Percentiles rank a stretch among this genome's conserved stretches.
phyloP scores from a whole-genome alignment of 2,797 vertebrate genomes.

The Mus caroli region DNA sequence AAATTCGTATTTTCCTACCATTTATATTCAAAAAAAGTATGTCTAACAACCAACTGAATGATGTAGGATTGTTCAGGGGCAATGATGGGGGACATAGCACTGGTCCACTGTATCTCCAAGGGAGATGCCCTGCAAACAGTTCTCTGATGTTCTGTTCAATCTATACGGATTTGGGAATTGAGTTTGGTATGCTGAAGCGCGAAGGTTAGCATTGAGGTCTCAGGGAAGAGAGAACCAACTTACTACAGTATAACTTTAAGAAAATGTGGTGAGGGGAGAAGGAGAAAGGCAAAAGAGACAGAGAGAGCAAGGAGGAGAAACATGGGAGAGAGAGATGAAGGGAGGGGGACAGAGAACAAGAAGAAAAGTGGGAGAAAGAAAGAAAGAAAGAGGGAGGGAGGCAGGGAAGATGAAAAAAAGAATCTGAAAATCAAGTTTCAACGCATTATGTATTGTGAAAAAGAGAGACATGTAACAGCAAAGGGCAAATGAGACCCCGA shows the following conservation, averaged over 20 bases:
- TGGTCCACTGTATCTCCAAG: slow-evolving; percentile 85
- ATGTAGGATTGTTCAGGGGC: slow-evolving; percentile 88
- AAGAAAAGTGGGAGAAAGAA: slow-evolving; percentile 50
- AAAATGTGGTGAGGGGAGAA: neutral
- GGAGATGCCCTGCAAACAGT: slow-evolving; percentile 82
- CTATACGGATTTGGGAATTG: slow-evolving; percentile 85
- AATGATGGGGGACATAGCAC: slow-evolving; percentile 84
- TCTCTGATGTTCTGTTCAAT: slow-evolving; percentile 82
- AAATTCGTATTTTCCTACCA: slow-evolving; percentile 63
- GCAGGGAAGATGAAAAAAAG: slow-evolving; percentile 62
- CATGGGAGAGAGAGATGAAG: neutral
- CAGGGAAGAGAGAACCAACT: slow-evolving; percentile 73
- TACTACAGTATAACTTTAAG: slow-evolving; percentile 2
- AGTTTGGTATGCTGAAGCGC: slow-evolving; percentile 84
- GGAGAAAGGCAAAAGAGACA: neutral
- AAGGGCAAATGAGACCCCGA: slow-evolving; percentile 86
- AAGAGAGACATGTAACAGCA: slow-evolving; percentile 87
- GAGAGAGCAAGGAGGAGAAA: slow-evolving; percentile 69
- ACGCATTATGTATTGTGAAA: slow-evolving; percentile 86
- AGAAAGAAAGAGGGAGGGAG: neutral
- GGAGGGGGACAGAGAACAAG: slow-evolving; percentile 74
- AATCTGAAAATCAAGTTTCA: slow-evolving; percentile 90
- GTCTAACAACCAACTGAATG: slow-evolving; percentile 39
- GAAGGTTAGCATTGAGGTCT: slow-evolving; percentile 82
- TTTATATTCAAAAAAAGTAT: slow-evolving; percentile 77